A percentile compares a stretch with the other conserved stretches of the same genome.
These are phyloP conservation scores for Actinia tenebrosa DNA, from an alignment of 64 coral and sea anemone species.

Conservation along the genomic window DNA sequence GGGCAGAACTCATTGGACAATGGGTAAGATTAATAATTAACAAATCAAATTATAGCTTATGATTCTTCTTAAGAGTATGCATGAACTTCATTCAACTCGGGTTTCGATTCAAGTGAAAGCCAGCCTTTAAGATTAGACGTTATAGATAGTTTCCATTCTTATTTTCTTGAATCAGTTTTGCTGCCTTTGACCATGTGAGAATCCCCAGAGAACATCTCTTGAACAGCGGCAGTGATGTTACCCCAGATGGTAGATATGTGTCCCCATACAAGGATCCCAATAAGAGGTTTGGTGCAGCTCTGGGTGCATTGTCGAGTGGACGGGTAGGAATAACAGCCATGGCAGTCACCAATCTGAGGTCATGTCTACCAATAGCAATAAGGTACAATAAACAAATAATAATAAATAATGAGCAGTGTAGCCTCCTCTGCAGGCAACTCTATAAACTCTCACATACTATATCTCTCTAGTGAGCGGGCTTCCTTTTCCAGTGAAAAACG, in stretches of 20 bases:
- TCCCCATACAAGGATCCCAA: slow-evolving; percentile 87
- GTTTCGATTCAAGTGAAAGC: too few relatives aligned
- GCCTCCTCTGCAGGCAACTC: too few relatives aligned
- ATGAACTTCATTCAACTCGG: too few relatives aligned
- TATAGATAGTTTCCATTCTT: neutral
- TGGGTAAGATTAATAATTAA: slow-evolving; percentile 41
- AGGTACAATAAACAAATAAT: slow-evolving; percentile 40
- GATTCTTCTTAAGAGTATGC: too few relatives aligned
- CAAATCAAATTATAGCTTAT: neutral
- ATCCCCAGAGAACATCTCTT: slow-evolving; percentile 76
- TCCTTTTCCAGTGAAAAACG: too few relatives aligned
- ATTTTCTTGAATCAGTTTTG: slow-evolving; percentile 64
- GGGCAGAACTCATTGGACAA: slow-evolving; percentile 96
- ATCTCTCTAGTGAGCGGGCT: too few relatives aligned
- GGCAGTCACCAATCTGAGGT: slow-evolving; percentile 62
- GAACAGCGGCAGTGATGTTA: slow-evolving; percentile 84
- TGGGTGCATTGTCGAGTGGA: slow-evolving; percentile 82
- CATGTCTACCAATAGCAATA: slow-evolving; percentile 83
- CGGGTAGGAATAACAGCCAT: slow-evolving; percentile 94
- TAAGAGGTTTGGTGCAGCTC: slow-evolving; percentile 92
- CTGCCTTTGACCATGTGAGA: slow-evolving; percentile 81
- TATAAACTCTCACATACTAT: too few relatives aligned
- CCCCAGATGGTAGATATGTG: slow-evolving; percentile 82
- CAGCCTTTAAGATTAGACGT: too few relatives aligned
- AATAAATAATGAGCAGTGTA: too few relatives aligned